These are phyloP conservation scores for Acromyrmex heyeri DNA, from an alignment of 1,140 invertebrate species.

Conservation along the genomic window DNA sequence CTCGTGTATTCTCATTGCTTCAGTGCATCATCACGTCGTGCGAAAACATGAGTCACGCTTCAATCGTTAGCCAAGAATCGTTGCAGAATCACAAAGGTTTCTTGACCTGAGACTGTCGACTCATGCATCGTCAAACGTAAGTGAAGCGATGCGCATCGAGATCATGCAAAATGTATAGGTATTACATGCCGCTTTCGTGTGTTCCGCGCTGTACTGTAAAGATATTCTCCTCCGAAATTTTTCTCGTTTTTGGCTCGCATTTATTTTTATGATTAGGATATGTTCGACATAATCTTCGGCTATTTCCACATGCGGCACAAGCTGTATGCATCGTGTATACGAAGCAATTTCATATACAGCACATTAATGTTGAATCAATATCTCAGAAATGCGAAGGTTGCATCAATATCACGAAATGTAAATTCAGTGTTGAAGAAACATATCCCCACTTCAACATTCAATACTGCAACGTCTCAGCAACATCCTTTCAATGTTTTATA, in stretches of 20 bases:
- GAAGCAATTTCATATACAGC: background rate
- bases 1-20: background rate
- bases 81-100: conserved; percentile 12
- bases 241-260: background rate
- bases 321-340: background rate
- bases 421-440: too few species aligned
- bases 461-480: too few species aligned
- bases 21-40: background rate
- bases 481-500: too few species aligned
- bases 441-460: too few species aligned
- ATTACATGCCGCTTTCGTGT: background rate
- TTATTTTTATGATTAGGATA: background rate
- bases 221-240: background rate
- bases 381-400: too few species aligned
- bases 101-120: background rate
- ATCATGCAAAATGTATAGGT: background rate
- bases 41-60: conserved; percentile 27
- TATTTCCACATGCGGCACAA: too few species aligned
- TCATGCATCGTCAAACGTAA: background rate
- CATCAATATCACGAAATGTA: too few species aligned
- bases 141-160: background rate
- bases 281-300: background rate
- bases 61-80: background rate
- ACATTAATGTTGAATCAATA: too few species aligned
- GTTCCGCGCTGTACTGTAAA: background rate